Base-by-base conservation (phyloP, 1,140 invertebrate species). In the Gonioctena quinquepunctata region DNA sequence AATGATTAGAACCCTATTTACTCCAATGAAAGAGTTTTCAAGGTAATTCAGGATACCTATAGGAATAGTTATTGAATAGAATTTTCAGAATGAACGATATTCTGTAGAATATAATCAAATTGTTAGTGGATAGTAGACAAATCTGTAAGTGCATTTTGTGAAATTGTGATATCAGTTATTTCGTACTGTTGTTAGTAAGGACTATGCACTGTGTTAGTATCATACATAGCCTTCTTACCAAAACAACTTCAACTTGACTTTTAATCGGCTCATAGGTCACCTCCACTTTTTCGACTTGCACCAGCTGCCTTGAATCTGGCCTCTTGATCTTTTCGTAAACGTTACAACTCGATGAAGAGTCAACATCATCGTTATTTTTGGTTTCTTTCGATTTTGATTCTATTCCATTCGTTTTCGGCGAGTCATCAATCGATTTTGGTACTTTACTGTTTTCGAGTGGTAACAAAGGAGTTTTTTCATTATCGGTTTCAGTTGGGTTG, bases 241-340 rank as follows among this genome's bases (percentile, higher is more conserved):
- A 71, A 68, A 71, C 70, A 54, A 75, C 68, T 70, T 77, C 73
- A 27, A 72, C 71, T 60, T 73, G 68, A 42, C 60, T 70, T 54
- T 75, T 65, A 48, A 73, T 52, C 21, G 73, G 71, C 59, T 75
- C 76, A 54, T 77, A 77, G 5, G 69, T 60, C 16, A 76, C 71
- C 49, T 77, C 74, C 18, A 78, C 67, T 28, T 64, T 77, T 64
- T 72, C 69, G 67, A 74, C 71, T 72, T 76, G 70, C 8, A 72
- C 76, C 22, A 70, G 13, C 60, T 73, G 59, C 54, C 57, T 22
- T 48, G 63, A 68, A 49, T 73, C 64, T 1, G 57, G 52, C n/a
- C 16, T 7, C 11, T 66, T n/a, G 16, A 66, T 66, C 26, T 54
- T 52, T 3, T 64, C 61, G 60, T 67, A 56, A 61, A 57, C 61